phyloP scores from a whole-genome alignment of 2,797 vertebrate species.

The Vireo griseus region DNA sequence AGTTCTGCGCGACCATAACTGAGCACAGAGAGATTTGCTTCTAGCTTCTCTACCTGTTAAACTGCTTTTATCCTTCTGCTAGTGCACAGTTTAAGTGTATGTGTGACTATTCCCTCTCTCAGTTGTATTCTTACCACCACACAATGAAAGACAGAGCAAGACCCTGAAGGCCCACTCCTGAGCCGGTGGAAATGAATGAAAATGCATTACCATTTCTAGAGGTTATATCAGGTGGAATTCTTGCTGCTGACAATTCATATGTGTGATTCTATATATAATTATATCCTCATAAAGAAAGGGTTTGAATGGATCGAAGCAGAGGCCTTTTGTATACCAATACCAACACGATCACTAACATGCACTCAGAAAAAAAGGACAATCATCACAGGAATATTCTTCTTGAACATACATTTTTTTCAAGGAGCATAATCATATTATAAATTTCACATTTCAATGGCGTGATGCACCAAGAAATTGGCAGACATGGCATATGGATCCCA shows the following conservation, averaged over 20 bases:
- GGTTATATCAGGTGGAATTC: background rate
- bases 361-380: background rate
- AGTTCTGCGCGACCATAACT: rapidly evolving
- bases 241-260: background rate
- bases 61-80: background rate
- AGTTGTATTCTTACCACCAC: background rate
- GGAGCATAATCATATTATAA: background rate
- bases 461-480: background rate
- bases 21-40: background rate
- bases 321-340: background rate
- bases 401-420: background rate
- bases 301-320: constrained; percentile 7
- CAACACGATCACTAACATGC: background rate
- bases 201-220: background rate
- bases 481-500: background rate
- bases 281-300: background rate
- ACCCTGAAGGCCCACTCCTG: background rate
- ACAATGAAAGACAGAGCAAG: background rate
- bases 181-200: background rate
- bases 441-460: background rate
- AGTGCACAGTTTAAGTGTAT: background rate
- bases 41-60: background rate
- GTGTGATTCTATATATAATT: background rate
- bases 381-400: background rate
- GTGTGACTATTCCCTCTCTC: background rate